Base-by-base conservation (phyloP, 2,113 vertebrate genomes). In the Lynx canadensis region DNA sequence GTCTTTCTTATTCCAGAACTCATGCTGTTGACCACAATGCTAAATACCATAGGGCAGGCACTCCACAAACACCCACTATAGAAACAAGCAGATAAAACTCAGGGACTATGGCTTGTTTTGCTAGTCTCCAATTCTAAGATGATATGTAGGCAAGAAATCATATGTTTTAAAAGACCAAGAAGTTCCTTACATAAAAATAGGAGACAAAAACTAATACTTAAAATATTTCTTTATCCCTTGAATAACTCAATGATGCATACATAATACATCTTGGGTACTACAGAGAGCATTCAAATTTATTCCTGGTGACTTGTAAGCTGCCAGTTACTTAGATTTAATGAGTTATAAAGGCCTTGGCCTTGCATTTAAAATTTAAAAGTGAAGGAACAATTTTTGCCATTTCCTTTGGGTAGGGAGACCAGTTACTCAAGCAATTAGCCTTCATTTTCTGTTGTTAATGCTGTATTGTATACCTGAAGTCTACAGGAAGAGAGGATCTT, bases 321-420 rank as follows among this genome's bases (percentile, higher is more conserved):
- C 36, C 78, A 74, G 48, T 80, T 94, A 86, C 55, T 91, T 94
- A 93, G 36, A 38, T 25, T 90, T 97, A 91, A 91, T 78, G 84
- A 89, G 57, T 86, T 92, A 85, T 29, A 63, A 95, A 89, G n/a
- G 66, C 4, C 10, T 57, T 55, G 27, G 65, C 41, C 73, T 95
- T 95, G 11, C 41, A 79, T 83, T 82, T 89, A 84, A 93, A 90
- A 41, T 83, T 95, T 73, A 50, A 79, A 92, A 92, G 13, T 66
- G 19, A 94, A 96, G 31, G 14, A 85, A 91, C 7, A 86, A 80
- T 68, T 92, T 80, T 71, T 50, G 52, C 6, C 36, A 73, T 88
- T 97, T 94, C 38, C 23, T 94, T 88, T 96, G 63, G 55, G n/a
- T 71, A 91, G 50, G 57, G 52, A 93, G 73, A 94, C 10, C 36